Percentiles rank a stretch among this genome's conserved stretches.
phyloP scores from a whole-genome alignment of 2,113 vertebrate species.

The Sitta europaea region DNA sequence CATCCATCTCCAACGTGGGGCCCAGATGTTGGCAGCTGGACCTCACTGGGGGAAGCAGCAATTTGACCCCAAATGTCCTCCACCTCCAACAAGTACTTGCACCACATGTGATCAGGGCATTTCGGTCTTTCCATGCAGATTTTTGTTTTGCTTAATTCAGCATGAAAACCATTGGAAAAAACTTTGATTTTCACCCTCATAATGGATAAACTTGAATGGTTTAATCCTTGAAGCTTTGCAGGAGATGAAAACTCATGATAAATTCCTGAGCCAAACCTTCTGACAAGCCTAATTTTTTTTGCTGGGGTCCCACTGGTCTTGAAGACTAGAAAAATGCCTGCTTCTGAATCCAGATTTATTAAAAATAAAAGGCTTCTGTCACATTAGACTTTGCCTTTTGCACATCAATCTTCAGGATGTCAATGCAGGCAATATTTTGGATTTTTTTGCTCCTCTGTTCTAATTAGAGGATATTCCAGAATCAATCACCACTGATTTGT shows the following conservation, averaged over 20 bases:
- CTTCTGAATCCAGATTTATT: neutral
- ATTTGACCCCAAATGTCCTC: neutral
- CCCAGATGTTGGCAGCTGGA: neutral
- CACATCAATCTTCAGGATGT: neutral
- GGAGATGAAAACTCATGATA: neutral
- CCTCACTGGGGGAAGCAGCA: neutral
- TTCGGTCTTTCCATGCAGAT: neutral
- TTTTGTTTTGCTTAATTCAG: neutral
- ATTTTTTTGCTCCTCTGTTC: neutral
- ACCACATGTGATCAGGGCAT: neutral
- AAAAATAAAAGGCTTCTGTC: neutral
- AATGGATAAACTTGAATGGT: neutral
- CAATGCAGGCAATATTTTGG: neutral
- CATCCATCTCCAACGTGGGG: fast-evolving
- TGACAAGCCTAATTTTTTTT: neutral
- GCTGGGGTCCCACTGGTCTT: neutral
- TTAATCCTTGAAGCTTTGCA: neutral
- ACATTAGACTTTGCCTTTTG: neutral
- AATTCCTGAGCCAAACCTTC: neutral
- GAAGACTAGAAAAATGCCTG: neutral
- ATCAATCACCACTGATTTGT: neutral
- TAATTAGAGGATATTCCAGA: neutral
- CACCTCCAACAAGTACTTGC: neutral
- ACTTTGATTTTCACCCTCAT: neutral
- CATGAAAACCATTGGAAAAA: neutral